Evolutionary conservation across 2,888 invertebrate species (phyloP), one percentile per base, ranked within the genome.

Genomic region (Alloplasta piceator): DNA sequence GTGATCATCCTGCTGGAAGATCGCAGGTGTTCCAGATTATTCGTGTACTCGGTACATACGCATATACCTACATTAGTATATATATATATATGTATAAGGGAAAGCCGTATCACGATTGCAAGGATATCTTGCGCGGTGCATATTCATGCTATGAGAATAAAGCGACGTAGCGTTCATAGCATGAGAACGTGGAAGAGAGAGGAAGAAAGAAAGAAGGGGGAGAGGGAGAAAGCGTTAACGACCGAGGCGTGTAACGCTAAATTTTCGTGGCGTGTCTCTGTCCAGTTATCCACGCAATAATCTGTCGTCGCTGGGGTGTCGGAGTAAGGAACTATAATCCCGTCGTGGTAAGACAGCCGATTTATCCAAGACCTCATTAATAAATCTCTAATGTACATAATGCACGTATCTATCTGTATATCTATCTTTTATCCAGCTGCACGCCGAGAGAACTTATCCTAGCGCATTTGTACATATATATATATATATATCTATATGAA

Each of bases 181-280:
- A 26, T 26, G 26, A 52, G 75, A 78, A 77, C 77, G 82, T 4
- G 50, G 10, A 6, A 5, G 16, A 50, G 46, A 26, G 55, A 58
- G 66, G 38, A 50, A 50, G 64, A 52, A 67, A 74, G 81, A 52
- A 14, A 36, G 48, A 48, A 36, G 2, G 38, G 12, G 26, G n/a
- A 7, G 46, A 16, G 43, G 9, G 58, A 61, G 75, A 58, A 67
- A 78, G 82, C 83, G 82, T 84, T 82, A 84, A 84, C 82, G 83
- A 83, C 82, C 84, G 78, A 82, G 84, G 81, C 79, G 83, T 83
- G 84, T 84, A 84, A 82, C 83, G 83, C 82, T 84, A 81, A 84
- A 83, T 84, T 84, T 64, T 84, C 80, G 84, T 83, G 82, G 83
- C 83, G 82, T 82, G 84, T 83, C 83, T 84, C 79, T 80, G 80